These are phyloP conservation scores for Chlorodrepanis virens DNA, from an alignment of 2,113 vertebrate species.

Conservation along the genomic window DNA sequence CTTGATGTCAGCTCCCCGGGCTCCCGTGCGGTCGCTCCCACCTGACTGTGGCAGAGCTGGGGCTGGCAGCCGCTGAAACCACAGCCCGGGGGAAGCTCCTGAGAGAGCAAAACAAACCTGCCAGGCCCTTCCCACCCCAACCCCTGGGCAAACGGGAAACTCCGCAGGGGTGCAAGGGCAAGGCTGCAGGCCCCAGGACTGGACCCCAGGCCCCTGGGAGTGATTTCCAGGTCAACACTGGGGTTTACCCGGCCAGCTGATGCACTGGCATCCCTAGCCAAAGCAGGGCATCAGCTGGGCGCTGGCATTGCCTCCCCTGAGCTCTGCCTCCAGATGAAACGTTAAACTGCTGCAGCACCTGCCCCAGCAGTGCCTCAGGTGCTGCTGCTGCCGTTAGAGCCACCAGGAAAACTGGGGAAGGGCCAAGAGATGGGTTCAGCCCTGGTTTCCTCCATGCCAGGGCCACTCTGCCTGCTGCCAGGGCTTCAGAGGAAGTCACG, in stretches of 20 bases:
- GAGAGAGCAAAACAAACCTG: background rate
- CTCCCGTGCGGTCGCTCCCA: background rate
- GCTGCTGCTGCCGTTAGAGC: background rate
- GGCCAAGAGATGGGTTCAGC: background rate
- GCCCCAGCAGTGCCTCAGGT: background rate
- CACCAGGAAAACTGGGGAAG: background rate
- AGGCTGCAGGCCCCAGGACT: accelerated
- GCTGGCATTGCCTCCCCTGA: background rate
- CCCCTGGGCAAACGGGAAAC: background rate
- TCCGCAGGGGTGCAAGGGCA: accelerated
- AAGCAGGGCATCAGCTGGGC: accelerated
- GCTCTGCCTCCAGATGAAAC: background rate
- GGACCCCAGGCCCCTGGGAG: accelerated
- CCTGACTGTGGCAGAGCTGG: background rate
- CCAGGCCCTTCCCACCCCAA: accelerated
- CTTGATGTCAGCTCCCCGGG: background rate
- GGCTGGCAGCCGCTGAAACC: conserved; percentile 35
- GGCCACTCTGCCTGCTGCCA: accelerated
- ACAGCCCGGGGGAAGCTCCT: background rate
- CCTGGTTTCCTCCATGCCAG: accelerated
- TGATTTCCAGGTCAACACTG: accelerated
- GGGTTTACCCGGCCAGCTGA: background rate
- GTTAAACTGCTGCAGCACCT: background rate
- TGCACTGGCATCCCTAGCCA: accelerated
- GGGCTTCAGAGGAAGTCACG: accelerated